Evolutionary conservation across 1,140 invertebrate species (phyloP), one percentile per base, ranked within the genome.

Genomic region (Pachypeltis micranthus): DNA sequence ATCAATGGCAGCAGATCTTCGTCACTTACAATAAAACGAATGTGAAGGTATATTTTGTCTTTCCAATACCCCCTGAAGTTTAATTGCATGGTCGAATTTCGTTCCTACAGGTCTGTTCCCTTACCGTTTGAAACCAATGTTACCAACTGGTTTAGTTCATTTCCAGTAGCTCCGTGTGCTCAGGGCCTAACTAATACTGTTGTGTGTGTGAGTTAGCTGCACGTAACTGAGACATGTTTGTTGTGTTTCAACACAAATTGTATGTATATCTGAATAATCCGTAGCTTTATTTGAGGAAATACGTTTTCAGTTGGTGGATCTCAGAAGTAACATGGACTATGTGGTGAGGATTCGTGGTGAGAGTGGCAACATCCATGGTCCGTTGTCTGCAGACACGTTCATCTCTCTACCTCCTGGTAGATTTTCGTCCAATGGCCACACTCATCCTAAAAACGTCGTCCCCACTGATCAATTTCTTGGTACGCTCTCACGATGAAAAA

Each of bases 291-390:
- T n/a, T n/a, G n/a, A n/a, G n/a, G n/a, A n/a, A n/a, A n/a, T n/a
- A n/a, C n/a, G n/a, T 57, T 57, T 67, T 34, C 61, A 71, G 65
- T 66, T 82, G 51, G 72, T 72, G 12, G 74, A 72, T 31, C 69
- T 83, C 27, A 47, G 74, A 14, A 70, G 75, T 1, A 77, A 77
- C 21, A 75, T 74, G 54, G 68, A 72, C 23, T 83, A 84, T 64
- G 78, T 75, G 44, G 73, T 83, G 31, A 72, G 76, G 65, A 74
- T 83, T 25, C 74, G 76, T 64, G 81, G 80, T 21, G 73, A 71
- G 1, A 82, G 79, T 10, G 74, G 74, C 64, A 77, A 78, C 27
- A 81, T 81, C 16, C 71, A 74, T 58, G 79, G 81, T 7, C 75
- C 74, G 64, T 70, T 72, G 0, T 76, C 76, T 2, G 69, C 75